Conservation (phyloP, 2,888 invertebrate species). For the Andrena marginata region DNA sequence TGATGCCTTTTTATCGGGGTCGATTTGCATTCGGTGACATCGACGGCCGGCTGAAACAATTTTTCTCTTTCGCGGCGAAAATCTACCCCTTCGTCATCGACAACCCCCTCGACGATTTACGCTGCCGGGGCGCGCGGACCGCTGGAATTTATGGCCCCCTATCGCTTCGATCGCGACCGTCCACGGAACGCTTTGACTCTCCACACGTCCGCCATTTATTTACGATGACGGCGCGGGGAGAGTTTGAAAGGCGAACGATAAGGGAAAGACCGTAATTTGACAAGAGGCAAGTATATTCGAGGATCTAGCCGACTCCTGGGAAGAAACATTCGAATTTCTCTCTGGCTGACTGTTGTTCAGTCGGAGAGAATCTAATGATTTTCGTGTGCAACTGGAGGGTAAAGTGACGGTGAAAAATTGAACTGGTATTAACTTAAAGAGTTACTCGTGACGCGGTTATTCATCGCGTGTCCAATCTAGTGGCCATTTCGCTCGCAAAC, state of each 20-base stretch:
- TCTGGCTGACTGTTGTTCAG: background rate
- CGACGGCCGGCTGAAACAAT: slow-evolving; percentile 35
- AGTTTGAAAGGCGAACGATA: background rate
- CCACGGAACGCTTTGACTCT: background rate
- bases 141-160: slow-evolving; percentile 8
- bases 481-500: background rate
- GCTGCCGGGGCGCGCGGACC: background rate
- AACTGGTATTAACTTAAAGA: background rate
- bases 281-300: background rate
- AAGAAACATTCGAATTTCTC: background rate
- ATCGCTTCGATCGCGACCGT: background rate
- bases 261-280: background rate
- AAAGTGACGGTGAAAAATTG: background rate
- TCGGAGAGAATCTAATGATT: background rate
- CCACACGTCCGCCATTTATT: background rate
- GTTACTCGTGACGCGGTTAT: background rate
- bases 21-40: slow-evolving; percentile 68
- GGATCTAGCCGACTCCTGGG: background rate
- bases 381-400: background rate
- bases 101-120: background rate
- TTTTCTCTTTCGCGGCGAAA: slow-evolving; percentile 11
- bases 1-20: slow-evolving; percentile 61
- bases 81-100: background rate
- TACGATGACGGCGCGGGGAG: background rate
- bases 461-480: background rate